Conservation (phyloP, 1,140 invertebrate genomes). For the Euura lappo region DNA sequence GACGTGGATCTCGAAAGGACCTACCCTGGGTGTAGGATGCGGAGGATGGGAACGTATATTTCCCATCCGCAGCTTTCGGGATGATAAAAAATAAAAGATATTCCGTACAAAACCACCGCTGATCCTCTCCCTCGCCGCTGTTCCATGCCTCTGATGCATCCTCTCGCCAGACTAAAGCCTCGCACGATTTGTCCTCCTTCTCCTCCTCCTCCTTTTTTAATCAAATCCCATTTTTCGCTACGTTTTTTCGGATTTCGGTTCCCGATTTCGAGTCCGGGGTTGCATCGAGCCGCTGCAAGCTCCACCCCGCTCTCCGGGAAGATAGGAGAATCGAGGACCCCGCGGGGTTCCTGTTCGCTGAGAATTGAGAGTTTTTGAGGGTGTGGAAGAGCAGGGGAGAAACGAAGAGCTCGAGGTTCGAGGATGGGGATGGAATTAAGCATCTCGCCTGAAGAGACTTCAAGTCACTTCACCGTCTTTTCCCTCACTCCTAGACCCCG, state of each 20-base stretch:
- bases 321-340: not conserved
- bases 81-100: not conserved
- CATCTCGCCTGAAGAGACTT: slow-evolving; percentile 62
- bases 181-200: too few species aligned
- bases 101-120: too few species aligned
- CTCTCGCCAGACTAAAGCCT: too few species aligned
- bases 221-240: too few species aligned
- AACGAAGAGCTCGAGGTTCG: slow-evolving; percentile 37
- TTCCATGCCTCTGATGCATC: too few species aligned
- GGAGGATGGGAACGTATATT: not conserved
- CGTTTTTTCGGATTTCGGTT: too few species aligned
- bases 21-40: too few species aligned
- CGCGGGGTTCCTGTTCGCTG: too few species aligned
- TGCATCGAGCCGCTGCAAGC: not conserved
- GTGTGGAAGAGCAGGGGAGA: slow-evolving; percentile 32
- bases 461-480: slow-evolving; percentile 58
- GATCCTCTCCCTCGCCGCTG: too few species aligned
- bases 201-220: too few species aligned
- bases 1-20: too few species aligned
- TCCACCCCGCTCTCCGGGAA: not conserved
- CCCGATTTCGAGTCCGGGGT: not conserved
- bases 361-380: not conserved
- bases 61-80: not conserved
- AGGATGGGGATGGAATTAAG: slow-evolving; percentile 56
- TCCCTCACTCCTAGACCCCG: slow-evolving; percentile 30